Evolutionary conservation across 1,140 invertebrate genomes (phyloP).

Genomic region (Pseudachorutes palmiensis): DNA sequence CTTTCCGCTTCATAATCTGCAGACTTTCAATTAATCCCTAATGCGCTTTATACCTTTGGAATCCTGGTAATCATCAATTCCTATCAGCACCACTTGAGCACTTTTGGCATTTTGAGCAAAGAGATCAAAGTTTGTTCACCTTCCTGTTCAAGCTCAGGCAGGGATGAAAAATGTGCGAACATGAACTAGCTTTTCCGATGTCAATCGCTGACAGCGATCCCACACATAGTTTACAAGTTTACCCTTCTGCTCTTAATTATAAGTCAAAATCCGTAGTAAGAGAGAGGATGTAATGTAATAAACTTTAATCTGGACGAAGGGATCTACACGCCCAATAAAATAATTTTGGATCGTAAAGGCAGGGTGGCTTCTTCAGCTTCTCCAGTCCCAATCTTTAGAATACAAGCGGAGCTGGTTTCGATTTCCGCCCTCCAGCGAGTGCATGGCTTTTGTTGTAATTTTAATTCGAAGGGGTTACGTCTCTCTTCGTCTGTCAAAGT

Average conservation of each 20-base stretch:
- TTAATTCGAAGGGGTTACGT: background rate
- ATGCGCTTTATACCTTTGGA: too few species aligned
- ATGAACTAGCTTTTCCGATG: too few species aligned
- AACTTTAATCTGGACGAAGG: background rate
- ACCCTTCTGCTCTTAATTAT: background rate
- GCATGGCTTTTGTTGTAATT: background rate
- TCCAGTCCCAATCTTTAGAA: background rate
- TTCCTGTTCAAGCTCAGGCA: too few species aligned
- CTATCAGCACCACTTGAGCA: background rate
- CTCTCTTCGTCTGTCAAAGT: background rate
- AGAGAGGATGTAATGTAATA: background rate
- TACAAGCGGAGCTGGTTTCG: background rate
- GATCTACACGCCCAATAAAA: conserved; percentile 12
- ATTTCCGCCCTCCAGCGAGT: background rate
- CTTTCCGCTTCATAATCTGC: background rate
- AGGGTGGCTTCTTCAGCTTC: background rate
- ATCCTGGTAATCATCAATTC: background rate
- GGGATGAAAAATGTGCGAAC: too few species aligned
- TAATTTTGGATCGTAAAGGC: conserved; percentile 1
- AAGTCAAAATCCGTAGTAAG: background rate
- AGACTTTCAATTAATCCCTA: background rate
- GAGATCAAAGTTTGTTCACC: too few species aligned
- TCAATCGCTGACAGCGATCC: too few species aligned
- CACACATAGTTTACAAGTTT: background rate
- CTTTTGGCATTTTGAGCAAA: too few species aligned